Percentiles rank a stretch among this genome's conserved stretches.
phyloP scores from a whole-genome alignment of 92 coral and sea anemone species.

The Pocillopora grandis region DNA sequence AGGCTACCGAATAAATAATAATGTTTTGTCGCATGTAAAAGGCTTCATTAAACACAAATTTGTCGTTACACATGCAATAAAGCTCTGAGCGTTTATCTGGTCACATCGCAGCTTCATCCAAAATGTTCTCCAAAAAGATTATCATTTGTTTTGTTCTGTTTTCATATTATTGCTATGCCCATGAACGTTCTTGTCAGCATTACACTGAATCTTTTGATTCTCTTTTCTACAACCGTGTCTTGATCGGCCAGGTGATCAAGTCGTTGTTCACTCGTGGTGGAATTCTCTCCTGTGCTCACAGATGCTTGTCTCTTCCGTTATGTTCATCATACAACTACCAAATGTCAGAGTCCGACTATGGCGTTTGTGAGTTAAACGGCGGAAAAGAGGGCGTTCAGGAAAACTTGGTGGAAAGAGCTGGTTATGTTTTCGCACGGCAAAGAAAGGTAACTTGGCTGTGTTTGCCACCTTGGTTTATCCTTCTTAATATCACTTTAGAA shows the following conservation, averaged over 20 bases:
- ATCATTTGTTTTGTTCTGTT: too few relatives aligned
- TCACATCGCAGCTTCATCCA: too few relatives aligned
- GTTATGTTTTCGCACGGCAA: background rate
- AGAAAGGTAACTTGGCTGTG: background rate
- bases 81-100: too few relatives aligned
- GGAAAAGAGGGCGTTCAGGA: background rate
- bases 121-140: too few relatives aligned
- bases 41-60: too few relatives aligned
- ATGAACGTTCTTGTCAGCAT: too few relatives aligned
- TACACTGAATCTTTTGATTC: background rate
- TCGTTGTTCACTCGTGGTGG: slow-evolving; percentile 12
- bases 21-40: too few relatives aligned
- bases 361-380: slow-evolving; percentile 7
- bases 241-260: slow-evolving; percentile 8
- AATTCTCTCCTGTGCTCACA: slow-evolving; percentile 17
- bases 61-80: too few relatives aligned
- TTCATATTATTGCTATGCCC: too few relatives aligned
- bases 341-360: background rate
- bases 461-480: background rate
- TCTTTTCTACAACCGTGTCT: background rate
- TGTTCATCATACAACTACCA: slow-evolving; percentile 7
- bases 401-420: background rate
- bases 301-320: background rate
- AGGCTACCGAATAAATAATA: too few relatives aligned
- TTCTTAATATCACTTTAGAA: too few relatives aligned